Base-by-base conservation (phyloP, 2,888 invertebrate species). In the Agonopterix heracliana region DNA sequence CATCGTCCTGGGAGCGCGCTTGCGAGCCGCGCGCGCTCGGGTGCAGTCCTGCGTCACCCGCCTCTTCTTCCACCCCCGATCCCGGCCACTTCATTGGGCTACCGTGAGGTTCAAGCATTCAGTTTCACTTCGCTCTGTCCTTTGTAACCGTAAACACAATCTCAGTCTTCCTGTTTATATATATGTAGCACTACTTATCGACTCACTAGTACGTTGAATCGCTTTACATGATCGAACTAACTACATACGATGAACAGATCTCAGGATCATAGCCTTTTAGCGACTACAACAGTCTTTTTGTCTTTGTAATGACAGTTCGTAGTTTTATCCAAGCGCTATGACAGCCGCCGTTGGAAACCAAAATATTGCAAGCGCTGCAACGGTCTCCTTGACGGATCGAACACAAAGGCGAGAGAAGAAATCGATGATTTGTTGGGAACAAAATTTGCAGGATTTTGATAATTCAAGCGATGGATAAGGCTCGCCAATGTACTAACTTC, bases 11-110 rank as follows among this genome's bases (percentile, higher is more conserved):
- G 60, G 94, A 89, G 69, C 93, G 92, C 82, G 90, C 91, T 80
- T 91, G 93, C 72, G 90, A 91, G 79, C 87, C 90, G 82, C 91
- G 90, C 71, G 91, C 91, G 90, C 90, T 92, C 26, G 26, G 26
- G 80, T 87, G 87, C 68, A 86, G 68, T 58, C 79, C 81, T 57
- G 84, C 81, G 71, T 88, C 88, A 55, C 85, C 88, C 78, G 78
- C 77, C 90, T 91, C 87, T 90, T 92, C 93, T 84, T 91, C 93
- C 75, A 86, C 90, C 63, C 90, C 91, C 76, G 92, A 89, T 71
- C 92, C 92, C 90, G 93, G 91, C 92, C 93, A 93, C 93, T 93
- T 93, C 93, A 93, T 93, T 91, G 90, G 91, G 89, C 90, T 91
- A 81, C 83, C 85, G 83, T 88, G 89, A 74, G 88, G 83, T 75